phyloP scores from a whole-genome alignment of 2,113 vertebrate species.

The Talpa occidentalis region DNA sequence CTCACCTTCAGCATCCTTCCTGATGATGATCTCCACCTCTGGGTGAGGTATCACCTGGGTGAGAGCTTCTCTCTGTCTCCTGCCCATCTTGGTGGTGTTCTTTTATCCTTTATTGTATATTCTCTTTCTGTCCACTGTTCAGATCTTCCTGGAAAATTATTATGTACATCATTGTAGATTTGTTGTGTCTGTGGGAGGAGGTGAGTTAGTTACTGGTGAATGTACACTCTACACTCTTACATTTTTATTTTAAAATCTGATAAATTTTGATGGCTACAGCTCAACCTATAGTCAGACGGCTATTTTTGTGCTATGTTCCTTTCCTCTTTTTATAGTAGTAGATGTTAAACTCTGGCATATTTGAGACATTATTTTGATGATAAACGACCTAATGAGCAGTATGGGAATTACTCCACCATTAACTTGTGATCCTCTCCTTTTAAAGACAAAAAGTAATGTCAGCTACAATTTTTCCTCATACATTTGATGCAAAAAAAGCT shows the following conservation, averaged over 20 bases:
- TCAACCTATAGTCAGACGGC: background rate
- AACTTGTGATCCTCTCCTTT: background rate
- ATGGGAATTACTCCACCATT: background rate
- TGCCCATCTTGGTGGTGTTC: too few species aligned
- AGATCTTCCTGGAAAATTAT: too few species aligned
- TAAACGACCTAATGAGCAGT: background rate
- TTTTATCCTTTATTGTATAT: too few species aligned
- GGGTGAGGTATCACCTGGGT: too few species aligned
- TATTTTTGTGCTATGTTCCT: background rate
- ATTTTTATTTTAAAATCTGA: conserved; percentile 1
- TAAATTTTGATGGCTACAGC: background rate
- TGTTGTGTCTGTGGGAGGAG: too few species aligned
- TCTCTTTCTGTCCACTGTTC: too few species aligned
- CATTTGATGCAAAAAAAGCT: background rate
- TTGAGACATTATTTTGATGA: conserved; percentile 12
- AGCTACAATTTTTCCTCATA: background rate
- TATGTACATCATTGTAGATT: too few species aligned
- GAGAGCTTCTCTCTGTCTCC: too few species aligned
- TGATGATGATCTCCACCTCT: too few species aligned
- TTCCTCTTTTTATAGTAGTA: background rate
- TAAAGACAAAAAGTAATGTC: conserved; percentile 7
- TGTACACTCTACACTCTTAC: background rate
- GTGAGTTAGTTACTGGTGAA: background rate
- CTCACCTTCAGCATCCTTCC: too few species aligned
- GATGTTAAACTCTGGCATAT: background rate